These are phyloP conservation scores for Tridacna crocea DNA, from an alignment of 2,888 invertebrate species.

Conservation along the genomic window DNA sequence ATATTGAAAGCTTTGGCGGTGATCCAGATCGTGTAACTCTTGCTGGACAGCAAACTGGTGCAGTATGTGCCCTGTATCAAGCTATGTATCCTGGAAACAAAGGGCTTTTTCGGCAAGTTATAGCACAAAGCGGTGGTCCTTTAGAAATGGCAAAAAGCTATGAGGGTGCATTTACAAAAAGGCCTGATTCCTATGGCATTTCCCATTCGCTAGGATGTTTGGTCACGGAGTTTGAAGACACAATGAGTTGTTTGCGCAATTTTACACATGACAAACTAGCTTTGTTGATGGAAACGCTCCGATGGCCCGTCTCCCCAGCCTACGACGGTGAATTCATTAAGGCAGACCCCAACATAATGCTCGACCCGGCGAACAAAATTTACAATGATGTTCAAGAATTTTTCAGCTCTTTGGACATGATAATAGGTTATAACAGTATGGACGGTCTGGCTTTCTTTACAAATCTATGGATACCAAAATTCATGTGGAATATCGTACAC, in stretches of 20 bases:
- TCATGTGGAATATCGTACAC: background rate
- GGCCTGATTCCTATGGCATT: background rate
- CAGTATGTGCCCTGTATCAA: conserved; percentile 16
- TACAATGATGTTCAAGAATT: background rate
- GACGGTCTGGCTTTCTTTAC: conserved; percentile 1
- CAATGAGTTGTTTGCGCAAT: conserved; percentile 2
- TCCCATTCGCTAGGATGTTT: conserved; percentile 16
- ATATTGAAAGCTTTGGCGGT: conserved; percentile 8
- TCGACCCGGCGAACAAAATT: background rate
- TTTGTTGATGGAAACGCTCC: background rate
- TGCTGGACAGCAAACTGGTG: conserved; percentile 22
- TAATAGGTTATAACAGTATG: conserved; percentile 15
- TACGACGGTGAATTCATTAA: conserved; percentile 20
- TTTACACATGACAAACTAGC: background rate
- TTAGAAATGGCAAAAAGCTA: background rate
- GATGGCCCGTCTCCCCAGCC: conserved; percentile 8
- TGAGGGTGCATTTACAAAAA: conserved; percentile 3
- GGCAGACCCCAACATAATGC: background rate
- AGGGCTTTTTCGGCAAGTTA: conserved; percentile 15
- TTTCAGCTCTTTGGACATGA: conserved; percentile 5
- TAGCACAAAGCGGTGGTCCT: conserved; percentile 17
- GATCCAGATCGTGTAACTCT: conserved; percentile 5
- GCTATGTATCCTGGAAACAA: conserved; percentile 19
- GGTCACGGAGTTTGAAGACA: conserved; percentile 5
- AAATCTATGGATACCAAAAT: conserved; percentile 6